Evolutionary conservation across 2,797 vertebrate species (phyloP).

Genomic region (Clarias fuscus): DNA sequence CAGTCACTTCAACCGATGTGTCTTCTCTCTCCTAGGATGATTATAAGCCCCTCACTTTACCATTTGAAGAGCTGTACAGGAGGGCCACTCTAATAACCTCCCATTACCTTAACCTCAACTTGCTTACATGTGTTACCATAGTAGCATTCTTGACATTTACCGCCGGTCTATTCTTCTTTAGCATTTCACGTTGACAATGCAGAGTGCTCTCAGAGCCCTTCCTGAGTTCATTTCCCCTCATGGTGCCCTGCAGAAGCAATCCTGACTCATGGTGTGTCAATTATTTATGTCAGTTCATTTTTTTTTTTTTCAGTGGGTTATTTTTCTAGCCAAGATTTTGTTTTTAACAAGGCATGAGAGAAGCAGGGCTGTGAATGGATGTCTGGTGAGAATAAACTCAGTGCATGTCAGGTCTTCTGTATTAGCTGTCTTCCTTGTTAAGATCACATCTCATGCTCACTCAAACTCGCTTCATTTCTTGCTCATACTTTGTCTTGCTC

Average conservation of each 20-base stretch:
- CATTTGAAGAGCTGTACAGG: conserved; percentile 45
- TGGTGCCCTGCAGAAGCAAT: conserved; percentile 30
- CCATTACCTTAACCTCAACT: conserved; percentile 39
- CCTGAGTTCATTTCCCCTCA: background rate
- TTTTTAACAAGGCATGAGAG: conserved; percentile 8
- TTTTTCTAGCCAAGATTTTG: conserved; percentile 22
- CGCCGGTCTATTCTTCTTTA: conserved; percentile 9
- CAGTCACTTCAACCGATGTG: background rate
- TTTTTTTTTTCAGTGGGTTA: background rate
- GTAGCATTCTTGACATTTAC: conserved; percentile 49
- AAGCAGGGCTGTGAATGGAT: background rate
- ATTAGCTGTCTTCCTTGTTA: conserved; percentile 13
- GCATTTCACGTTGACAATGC: conserved; percentile 4
- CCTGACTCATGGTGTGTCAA: conserved; percentile 39
- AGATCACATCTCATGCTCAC: background rate
- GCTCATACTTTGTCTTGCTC: background rate
- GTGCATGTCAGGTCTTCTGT: background rate
- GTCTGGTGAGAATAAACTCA: conserved; percentile 7
- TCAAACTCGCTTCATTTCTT: background rate
- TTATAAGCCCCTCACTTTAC: conserved; percentile 26
- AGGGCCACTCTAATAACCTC: conserved; percentile 46
- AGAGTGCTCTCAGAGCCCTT: background rate
- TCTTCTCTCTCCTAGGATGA: background rate
- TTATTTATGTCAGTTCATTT: conserved; percentile 26
- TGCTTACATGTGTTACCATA: conserved; percentile 54